Percentiles rank a stretch among this genome's conserved stretches.
phyloP scores from a whole-genome alignment of 2,113 vertebrate species.

The Chloropsis hardwickii region DNA sequence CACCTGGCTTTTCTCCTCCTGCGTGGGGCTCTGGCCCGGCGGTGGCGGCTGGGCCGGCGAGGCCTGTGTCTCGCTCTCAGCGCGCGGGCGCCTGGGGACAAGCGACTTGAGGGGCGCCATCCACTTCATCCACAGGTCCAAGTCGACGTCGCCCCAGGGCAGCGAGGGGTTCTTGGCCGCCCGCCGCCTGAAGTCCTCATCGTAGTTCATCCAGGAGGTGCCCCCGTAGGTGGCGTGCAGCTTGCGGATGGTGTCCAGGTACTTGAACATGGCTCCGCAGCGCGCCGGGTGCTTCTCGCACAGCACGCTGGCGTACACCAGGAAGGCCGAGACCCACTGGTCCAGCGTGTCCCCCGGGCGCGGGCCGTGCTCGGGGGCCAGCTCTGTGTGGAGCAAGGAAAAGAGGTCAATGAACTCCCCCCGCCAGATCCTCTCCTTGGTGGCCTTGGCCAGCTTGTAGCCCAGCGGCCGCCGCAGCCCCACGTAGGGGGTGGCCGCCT shows the following conservation, averaged over 20 bases:
- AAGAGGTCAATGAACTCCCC: conserved; percentile 67
- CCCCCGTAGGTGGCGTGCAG: conserved; percentile 63
- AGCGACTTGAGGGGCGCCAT: conserved; percentile 61
- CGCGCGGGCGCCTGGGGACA: not conserved
- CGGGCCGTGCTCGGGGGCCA: conserved; percentile 59
- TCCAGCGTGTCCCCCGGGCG: conserved; percentile 64
- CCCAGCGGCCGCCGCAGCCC: conserved; percentile 56
- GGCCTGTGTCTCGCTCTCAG: not conserved
- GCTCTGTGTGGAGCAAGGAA: conserved; percentile 69
- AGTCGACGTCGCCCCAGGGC: conserved; percentile 62
- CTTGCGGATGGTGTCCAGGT: conserved; percentile 67
- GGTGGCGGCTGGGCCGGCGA: not conserved
- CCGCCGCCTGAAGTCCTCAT: conserved; percentile 60
- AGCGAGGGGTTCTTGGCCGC: conserved; percentile 54
- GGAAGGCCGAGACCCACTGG: conserved; percentile 68
- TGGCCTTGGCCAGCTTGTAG: conserved; percentile 60
- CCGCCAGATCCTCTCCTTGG: conserved; percentile 63
- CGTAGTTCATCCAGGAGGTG: conserved; percentile 64
- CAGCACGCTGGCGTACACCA: conserved; percentile 68
- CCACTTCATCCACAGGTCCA: conserved; percentile 68
- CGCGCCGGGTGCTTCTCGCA: conserved; percentile 64
- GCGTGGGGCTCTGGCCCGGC: not conserved
- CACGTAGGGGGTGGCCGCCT: conserved; percentile 49
- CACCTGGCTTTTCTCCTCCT: conserved; percentile 63
- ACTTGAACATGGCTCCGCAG: conserved; percentile 69